Evolutionary conservation across 2,113 vertebrate genomes (phyloP), one percentile per base, ranked within the genome.

Genomic region (Rhabdornis inornatus): DNA sequence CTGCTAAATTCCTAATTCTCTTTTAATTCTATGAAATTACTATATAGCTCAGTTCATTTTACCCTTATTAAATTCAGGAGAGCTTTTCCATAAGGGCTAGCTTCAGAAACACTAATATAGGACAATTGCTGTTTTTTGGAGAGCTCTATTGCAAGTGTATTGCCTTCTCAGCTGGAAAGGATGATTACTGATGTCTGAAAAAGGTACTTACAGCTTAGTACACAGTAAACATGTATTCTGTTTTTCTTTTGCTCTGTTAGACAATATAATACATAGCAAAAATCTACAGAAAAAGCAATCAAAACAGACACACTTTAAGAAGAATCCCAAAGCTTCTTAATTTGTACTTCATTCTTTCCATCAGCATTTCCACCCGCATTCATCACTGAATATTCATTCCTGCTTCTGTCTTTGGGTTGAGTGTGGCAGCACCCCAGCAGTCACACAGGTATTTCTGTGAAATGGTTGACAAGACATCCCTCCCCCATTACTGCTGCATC

Each of bases 161-260:
- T 97, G 97, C 95, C 92, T 93, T 95, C 95, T 97, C 97, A 97
- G 96, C 97, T 97, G 96, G 94, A 95, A 97, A 89, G 84, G 87
- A 94, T 97, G 94, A 96, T 94, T 96, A 92, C 81, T 92, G 92
- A 96, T 95, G 83, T 97, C 97, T 98, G 97, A 97, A 97, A 97
- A 97, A 96, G 96, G 95, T 97, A 97, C 97, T 98, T 98, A 97
- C 83, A 97, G 96, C 92, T 97, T 96, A 97, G 96, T 96, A 97
- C 93, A 95, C 96, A 59, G 91, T 97, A 98, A 98, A 98, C 96
- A 98, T 95, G 95, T 97, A 98, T 97, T 98, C 97, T 97, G 96
- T 96, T 98, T 98, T 97, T 96, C 95, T 97, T 97, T 98, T 97
- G 87, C 94, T 97, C 95, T 97, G 97, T 96, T 97, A 97, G 97